Conservation (phyloP, 2,888 invertebrate species). For the Drosophila nr. medialis region DNA sequence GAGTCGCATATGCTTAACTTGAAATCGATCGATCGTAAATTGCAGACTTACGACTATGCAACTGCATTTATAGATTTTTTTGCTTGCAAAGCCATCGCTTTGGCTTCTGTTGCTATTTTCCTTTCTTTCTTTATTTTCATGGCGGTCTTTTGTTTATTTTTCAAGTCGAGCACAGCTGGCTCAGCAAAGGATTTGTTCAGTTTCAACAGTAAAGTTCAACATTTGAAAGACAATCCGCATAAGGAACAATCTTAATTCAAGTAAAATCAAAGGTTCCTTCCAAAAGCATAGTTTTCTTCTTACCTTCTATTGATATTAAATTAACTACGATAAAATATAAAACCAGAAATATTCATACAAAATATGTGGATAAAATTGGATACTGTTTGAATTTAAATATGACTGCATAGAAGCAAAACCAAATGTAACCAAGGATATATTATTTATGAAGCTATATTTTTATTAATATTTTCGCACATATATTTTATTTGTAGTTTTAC, state of each 20-base stretch:
- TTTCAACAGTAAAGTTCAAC: conserved; percentile 7
- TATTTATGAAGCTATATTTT: not conserved
- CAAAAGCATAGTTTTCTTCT: not conserved
- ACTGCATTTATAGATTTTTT: conserved; percentile 62
- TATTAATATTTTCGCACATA: not conserved
- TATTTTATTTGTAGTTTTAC: not conserved
- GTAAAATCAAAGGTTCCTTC: not conserved
- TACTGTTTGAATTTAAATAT: not conserved
- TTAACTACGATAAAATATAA: not conserved
- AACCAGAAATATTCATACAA: not conserved
- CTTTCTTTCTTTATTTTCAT: conserved; percentile 8
- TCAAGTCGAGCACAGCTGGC: conserved; percentile 39
- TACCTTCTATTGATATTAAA: not conserved
- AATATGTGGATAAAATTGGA: not conserved
- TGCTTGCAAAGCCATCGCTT: conserved; percentile 13
- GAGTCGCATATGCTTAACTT: conserved; percentile 76
- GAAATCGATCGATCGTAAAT: conserved; percentile 82
- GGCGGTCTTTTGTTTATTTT: conserved; percentile 41
- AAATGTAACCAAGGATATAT: not conserved
- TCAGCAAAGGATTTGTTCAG: conserved; percentile 9
- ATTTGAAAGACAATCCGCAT: conserved; percentile 28
- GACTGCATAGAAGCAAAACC: not conserved
- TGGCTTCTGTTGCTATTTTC: conserved; percentile 19
- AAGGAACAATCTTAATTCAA: conserved; percentile 5
- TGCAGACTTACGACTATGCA: conserved; percentile 59